Evolutionary conservation across 2,888 invertebrate genomes (phyloP), one percentile per base, ranked within the genome.

Genomic region (Apamea monoglypha): DNA sequence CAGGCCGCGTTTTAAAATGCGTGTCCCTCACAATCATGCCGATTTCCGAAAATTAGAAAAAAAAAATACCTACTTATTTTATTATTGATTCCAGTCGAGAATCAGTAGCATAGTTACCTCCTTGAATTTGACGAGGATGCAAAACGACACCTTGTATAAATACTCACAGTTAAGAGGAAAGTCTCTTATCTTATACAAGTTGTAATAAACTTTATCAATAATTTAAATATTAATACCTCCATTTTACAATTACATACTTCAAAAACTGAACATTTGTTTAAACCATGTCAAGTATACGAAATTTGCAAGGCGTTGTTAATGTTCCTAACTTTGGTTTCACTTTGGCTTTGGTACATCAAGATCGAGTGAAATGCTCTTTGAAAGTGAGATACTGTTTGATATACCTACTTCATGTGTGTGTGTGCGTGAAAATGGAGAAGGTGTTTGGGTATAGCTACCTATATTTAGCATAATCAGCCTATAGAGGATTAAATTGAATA

Each of bases 321-420:
- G 71, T 68, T 36, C 53, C 47, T 74, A 82, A 83, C 81, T 85
- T 85, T 72, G 64, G 69, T 83, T 83, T 29, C 36, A 76, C 74
- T 79, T 86, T 18, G 44, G 32, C 80, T 87, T 87, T 85, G 75
- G 85, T 85, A 77, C 68, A 81, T 80, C 71, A 44, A 59, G 47
- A 76, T n/a, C 16, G 16, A 76, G 16, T 36, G 47, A 72, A 69
- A 61, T 40, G 29, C 29, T 76, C 67, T 79, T 79, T 83, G 81
- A 76, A 36, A 76, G 1, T 50, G 44, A 47, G 16, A 40, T 36
- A 47, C n/a, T n/a, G 59, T 74, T 72, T 53, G 66, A 32, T 74
- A n/a, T 44, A 68, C n/a, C 10, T 40, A 63, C 25, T 8, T 25
- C 8, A 44, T 76, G 16, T 44, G 29, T 61, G 6, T 56, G 3